Conservation (phyloP, 2,888 invertebrate genomes). For the Cloeon dipterum region DNA sequence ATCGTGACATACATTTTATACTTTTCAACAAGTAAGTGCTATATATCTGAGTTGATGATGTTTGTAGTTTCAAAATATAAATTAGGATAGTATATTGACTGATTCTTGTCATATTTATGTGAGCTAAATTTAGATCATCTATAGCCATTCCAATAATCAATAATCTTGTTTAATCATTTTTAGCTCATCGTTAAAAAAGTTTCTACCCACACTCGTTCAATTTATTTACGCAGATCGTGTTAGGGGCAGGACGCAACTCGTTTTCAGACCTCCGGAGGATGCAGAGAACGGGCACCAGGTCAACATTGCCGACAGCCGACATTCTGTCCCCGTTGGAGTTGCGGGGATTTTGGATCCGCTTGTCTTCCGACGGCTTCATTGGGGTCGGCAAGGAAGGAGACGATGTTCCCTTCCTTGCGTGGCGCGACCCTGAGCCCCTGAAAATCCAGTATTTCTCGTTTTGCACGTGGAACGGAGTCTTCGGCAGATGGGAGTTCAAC, state of each 20-base stretch:
- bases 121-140: too few relatives aligned
- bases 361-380: constrained; percentile 32
- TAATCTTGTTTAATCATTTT: neutral
- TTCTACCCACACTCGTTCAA: too few relatives aligned
- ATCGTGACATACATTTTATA: too few relatives aligned
- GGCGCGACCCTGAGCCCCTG: constrained; percentile 32
- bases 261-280: constrained; percentile 40
- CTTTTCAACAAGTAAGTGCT: too few relatives aligned
- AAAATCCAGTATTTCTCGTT: constrained; percentile 40
- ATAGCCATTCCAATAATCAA: neutral
- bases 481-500: constrained; percentile 43
- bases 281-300: constrained; percentile 29
- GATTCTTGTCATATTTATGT: too few relatives aligned
- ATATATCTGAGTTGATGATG: too few relatives aligned
- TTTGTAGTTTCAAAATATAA: too few relatives aligned
- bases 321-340: constrained; percentile 35
- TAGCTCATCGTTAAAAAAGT: too few relatives aligned
- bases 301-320: constrained; percentile 25
- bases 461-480: constrained; percentile 37
- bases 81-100: too few relatives aligned
- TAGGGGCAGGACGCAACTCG: constrained; percentile 46
- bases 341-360: constrained; percentile 38
- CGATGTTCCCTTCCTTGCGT: constrained; percentile 30
- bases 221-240: constrained; percentile 30
- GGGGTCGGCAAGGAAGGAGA: constrained; percentile 38